Evolutionary conservation across 2,113 vertebrate species (phyloP), one percentile per base, ranked within the genome.

Genomic region (Clarias magur): DNA sequence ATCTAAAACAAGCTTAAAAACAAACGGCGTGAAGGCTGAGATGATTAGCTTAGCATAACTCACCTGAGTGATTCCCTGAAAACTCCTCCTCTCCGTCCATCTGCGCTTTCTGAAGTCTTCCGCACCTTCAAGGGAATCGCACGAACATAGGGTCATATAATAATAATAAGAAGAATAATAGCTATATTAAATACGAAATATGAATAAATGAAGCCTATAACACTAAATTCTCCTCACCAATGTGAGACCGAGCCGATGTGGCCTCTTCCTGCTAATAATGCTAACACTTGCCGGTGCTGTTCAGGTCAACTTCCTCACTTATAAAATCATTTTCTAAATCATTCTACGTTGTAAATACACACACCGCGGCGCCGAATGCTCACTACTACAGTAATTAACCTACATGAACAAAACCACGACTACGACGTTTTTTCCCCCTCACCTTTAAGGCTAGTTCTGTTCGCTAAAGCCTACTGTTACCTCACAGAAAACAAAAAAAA

Each of bases 21-120:
- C 21, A 8, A 25, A 48, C 8, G 48, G 48, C 6, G 48, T 48
- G 19, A 27, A 13, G 9, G 63, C 23, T 30, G 76, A 57, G 27
- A n/a, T 70, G 27, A n/a, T 70, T 59, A 60, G 57, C 53, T 80
- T 42, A 19, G 56, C 25, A 53, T 25, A 13, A 79, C 11, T 87
- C 92, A 95, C 94, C 94, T 56, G 93, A 95, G 62, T 84, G 93
- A 86, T 21, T 93, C 78, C 86, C 93, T 87, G 95, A 82, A 91
- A 82, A 94, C 92, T 95, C 95, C 54, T 95, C 95, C 62, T 93
- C 95, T 79, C 91, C 94, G 89, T 95, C 94, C 95, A 96, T 96
- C 38, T 56, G 48, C 67, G 48, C 67, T 23, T 30, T 70, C 85
- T 70, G 75, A 48, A 67, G 60, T 54, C 56, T 13, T 17, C 56